Evolutionary conservation across 2,888 invertebrate genomes (phyloP).

Genomic region (Limnephilus rhombicus): DNA sequence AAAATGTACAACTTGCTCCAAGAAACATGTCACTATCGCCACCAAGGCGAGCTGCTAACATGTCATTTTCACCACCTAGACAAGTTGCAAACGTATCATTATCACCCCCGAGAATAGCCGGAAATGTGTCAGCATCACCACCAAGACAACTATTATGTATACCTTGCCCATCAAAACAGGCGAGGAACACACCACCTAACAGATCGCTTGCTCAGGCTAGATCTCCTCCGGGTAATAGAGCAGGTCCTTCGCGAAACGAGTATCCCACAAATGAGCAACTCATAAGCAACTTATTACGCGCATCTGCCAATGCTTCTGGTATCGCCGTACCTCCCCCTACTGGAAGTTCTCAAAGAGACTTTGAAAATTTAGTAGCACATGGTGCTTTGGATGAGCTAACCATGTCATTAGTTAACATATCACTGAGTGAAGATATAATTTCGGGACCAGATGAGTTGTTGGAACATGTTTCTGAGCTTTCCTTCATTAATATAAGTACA

Average conservation of each 20-base stretch:
- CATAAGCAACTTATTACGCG: not conserved
- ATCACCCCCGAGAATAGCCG: not conserved
- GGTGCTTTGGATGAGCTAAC: conserved; percentile 27
- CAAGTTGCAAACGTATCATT: not conserved
- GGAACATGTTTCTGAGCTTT: conserved; percentile 40
- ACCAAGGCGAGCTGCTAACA: not conserved
- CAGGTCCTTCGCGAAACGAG: not conserved
- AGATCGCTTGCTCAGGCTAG: not conserved
- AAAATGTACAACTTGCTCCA: not conserved
- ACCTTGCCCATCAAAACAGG: not conserved
- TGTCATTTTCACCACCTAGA: not conserved
- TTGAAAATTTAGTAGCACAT: not conserved
- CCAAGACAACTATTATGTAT: not conserved
- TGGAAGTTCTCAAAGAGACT: not conserved
- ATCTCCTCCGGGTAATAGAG: not conserved
- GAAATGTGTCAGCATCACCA: not conserved
- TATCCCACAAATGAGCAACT: conserved; percentile 3
- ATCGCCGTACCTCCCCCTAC: not conserved
- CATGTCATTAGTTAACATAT: conserved; percentile 23
- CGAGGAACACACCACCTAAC: not conserved
- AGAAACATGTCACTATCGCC: not conserved
- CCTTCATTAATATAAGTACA: conserved; percentile 26
- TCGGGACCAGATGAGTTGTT: not conserved
- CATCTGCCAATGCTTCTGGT: not conserved
- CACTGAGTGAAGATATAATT: not conserved